These are phyloP conservation scores for Pelosia muscerda DNA, from an alignment of 2,888 invertebrate species.

Conservation along the genomic window DNA sequence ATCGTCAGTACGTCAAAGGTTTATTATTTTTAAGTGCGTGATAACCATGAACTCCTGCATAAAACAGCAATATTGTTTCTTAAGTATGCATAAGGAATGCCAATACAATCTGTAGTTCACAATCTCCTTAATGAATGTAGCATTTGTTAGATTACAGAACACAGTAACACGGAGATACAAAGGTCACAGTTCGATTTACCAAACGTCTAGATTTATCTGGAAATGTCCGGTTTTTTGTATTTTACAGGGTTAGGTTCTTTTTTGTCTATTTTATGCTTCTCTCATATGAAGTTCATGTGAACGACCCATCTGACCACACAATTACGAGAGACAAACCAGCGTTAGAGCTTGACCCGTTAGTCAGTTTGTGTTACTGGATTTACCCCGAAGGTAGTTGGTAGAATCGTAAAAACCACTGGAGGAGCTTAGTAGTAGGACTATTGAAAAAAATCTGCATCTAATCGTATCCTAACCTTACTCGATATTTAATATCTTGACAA, in stretches of 20 bases:
- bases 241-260: not conserved
- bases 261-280: not conserved
- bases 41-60: constrained; percentile 9
- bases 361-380: no score
- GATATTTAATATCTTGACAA: no score
- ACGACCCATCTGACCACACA: no score
- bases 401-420: no score
- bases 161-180: constrained; percentile 15
- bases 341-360: no score
- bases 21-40: constrained; percentile 1
- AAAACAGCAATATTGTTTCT: constrained; percentile 4
- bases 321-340: no score
- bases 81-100: constrained; percentile 26
- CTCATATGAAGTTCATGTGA: not conserved
- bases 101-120: constrained; percentile 26
- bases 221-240: not conserved
- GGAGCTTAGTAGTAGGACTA: no score
- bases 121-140: constrained; percentile 33
- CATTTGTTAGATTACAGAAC: constrained; percentile 31
- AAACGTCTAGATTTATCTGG: not conserved
- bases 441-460: no score
- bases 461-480: no score
- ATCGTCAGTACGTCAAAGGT: not conserved
- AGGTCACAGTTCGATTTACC: constrained; percentile 11
- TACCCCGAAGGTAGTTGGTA: no score